Base-by-base conservation (phyloP, 2,888 invertebrate species). In the Metopia argyrocephala region DNA sequence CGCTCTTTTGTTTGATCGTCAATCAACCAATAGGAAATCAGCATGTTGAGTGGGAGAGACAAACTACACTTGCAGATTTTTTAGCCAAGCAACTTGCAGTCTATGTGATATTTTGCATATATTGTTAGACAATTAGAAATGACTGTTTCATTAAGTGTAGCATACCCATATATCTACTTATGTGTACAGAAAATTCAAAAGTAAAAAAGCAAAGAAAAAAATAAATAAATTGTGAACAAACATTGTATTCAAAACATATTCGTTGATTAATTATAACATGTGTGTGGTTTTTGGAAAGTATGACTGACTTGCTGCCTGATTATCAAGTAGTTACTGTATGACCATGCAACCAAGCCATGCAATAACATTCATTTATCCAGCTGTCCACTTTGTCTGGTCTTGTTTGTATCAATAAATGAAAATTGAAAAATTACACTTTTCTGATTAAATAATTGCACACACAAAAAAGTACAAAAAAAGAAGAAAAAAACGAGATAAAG, bases 381-480 rank as follows among this genome's bases (percentile, higher is more conserved):
- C 70, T 78, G 27, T 61, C 27, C 28, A 65, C 31, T 27, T 2
- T 52, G 18, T 56, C 52, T 73, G 31, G 25, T 23, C 21, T 69
- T 31, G 21, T 59, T 48, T 56, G 57, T 50, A 57, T 57, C 20
- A 73, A 68, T 65, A 76, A 69, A 52, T 64, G 23, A 69, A 76
- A 76, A 81, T 81, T 76, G 80, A 68, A 74, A 81, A 81, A 69
- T 81, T 81, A 74, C 76, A 81, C 73, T 69, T 69, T 74, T 76
- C 68, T 69, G 62, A 78, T 81, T 78, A 74, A 81, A 78, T 81
- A 81, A 81, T 81, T 81, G 69, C 50, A 70, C 38, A 38, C 38
- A 38, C 38, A n/a, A n/a, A n/a, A n/a, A n/a, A n/a, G 12, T 38
- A 38, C 50, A 20, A 4, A n/a, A n/a, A n/a, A n/a, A 50, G 50